These are phyloP conservation scores for Sialia sialis DNA, from an alignment of 2,113 vertebrate genomes.

Conservation along the genomic window DNA sequence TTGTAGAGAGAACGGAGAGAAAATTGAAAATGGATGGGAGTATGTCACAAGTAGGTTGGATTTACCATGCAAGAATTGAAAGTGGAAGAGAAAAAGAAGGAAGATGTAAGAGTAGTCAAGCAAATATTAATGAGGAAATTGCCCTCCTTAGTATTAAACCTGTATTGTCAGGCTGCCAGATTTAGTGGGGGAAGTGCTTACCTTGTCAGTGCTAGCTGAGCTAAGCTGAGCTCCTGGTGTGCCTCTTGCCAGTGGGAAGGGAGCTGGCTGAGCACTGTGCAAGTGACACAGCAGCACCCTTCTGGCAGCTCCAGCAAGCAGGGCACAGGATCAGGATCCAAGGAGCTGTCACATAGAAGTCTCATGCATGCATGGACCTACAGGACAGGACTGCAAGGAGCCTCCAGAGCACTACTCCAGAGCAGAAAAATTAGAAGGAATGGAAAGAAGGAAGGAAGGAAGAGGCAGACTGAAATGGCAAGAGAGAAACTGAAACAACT, in stretches of 20 bases:
- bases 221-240: not conserved
- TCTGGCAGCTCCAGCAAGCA: not conserved
- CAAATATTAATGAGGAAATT: not conserved
- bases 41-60: not conserved
- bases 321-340: not conserved
- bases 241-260: not conserved
- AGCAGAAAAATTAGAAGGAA: not conserved
- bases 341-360: not conserved
- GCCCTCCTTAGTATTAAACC: not conserved
- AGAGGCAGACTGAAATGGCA: not conserved
- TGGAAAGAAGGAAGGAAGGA: not conserved
- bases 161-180: not conserved
- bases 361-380: accelerated
- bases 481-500: not conserved
- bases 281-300: not conserved
- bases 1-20: not conserved
- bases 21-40: not conserved
- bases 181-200: not conserved
- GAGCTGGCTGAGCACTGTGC: not conserved
- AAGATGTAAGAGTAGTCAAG: not conserved
- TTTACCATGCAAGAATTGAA: not conserved
- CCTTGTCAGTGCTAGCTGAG: not conserved
- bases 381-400: not conserved
- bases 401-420: not conserved
- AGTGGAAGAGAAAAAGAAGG: not conserved